Base-by-base conservation (phyloP, 2,113 vertebrate genomes). In the Nyctibius bracteatus region DNA sequence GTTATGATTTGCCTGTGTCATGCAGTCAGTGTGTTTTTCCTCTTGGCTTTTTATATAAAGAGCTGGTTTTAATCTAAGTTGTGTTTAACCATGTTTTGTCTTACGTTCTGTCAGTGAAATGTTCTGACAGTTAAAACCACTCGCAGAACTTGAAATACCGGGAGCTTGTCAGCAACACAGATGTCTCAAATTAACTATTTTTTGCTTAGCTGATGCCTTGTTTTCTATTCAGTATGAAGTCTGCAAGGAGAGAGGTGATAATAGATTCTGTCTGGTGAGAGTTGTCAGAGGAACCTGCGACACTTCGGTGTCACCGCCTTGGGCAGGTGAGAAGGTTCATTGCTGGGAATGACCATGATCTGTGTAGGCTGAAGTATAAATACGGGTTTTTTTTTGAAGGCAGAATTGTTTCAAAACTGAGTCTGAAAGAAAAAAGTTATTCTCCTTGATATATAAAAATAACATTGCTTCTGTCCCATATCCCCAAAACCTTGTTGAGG, bases 21-120 rank as follows among this genome's bases (percentile, higher is more conserved):
- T 90, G 52, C 87, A 97, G 94, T 91, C 68, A 33, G 49, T 67
- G 23, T 92, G 44, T 90, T 95, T 88, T 79, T 96, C 90, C 80
- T 93, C 31, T 72, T 65, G 84, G 92, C 81, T 96, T 84, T 95
- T 80, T 72, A 12, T 86, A 83, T 81, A 88, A 98, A 96, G 89
- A 88, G 77, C 71, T 94, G 1, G 47, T 83, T 91, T 86, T 33
- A 61, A n/a, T 39, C 55, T 85, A 65, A 89, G 47, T 33, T 61
- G n/a, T 61, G 19, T 61, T 72, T 19, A 72, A 95, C 85, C 28
- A 20, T 25, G 30, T 37, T 81, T 74, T 66, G 14, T 81, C 31
- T 81, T 78, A 9, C 0, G 0, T 66, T 68, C 54, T 21, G 31
- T 1, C 27, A 59, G 28, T 66, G 49, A 3, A 43, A 73, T 70